Conservation (phyloP, 2,888 invertebrate genomes). For the Stramonita haemastoma region DNA sequence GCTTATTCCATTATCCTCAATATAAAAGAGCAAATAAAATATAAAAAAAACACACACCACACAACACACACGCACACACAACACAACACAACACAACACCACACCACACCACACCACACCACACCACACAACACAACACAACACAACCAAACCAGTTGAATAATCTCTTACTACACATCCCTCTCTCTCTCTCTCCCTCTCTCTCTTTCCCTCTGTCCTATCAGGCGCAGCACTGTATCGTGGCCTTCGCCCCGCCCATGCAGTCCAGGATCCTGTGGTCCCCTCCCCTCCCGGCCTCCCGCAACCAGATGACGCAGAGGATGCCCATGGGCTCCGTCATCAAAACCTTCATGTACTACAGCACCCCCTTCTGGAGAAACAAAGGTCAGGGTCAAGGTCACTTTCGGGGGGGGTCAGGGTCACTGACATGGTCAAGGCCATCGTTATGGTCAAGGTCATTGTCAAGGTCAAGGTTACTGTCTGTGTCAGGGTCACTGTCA, state of each 20-base stretch:
- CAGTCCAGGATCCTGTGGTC: conserved; percentile 74
- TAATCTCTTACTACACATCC: no score
- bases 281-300: conserved; percentile 73
- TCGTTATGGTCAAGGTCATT: not conserved
- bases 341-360: conserved; percentile 78
- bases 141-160: no score
- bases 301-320: conserved; percentile 74
- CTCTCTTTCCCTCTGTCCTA: not conserved
- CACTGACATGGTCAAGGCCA: not conserved
- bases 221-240: conserved; percentile 68
- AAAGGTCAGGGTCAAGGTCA: conserved; percentile 63
- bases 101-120: no score
- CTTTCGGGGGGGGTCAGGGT: not conserved
- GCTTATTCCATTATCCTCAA: no score
- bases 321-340: conserved; percentile 77
- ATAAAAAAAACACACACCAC: no score
- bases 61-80: no score
- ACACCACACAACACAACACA: no score
- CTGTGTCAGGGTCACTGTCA: not conserved
- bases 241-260: conserved; percentile 74
- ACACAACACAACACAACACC: no score
- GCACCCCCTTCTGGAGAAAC: conserved; percentile 77
- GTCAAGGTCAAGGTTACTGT: not conserved
- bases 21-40: no score
- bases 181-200: not conserved